Percentiles rank a stretch among this genome's conserved stretches.
These are phyloP conservation scores for Sebastes ruberrimus DNA, from an alignment of 2,797 vertebrate species.

Conservation along the genomic window DNA sequence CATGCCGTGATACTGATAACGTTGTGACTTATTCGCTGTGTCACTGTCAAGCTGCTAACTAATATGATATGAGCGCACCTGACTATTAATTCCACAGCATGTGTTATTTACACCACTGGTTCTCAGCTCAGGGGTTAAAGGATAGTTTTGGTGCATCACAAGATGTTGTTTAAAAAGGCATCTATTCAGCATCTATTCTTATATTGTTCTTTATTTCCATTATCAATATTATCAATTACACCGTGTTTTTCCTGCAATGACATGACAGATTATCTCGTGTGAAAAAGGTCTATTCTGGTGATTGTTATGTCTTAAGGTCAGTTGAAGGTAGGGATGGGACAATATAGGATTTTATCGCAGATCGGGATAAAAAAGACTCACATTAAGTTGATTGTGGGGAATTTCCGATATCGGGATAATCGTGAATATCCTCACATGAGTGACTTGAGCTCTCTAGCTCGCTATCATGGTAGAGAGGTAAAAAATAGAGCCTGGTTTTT, in stretches of 20 bases:
- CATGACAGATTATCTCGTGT: neutral
- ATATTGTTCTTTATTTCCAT: neutral
- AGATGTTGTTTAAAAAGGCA: neutral
- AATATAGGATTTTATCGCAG: too few species aligned
- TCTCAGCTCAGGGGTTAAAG: neutral
- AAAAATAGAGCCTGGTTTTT: too few species aligned
- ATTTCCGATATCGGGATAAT: too few species aligned
- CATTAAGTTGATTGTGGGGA: too few species aligned
- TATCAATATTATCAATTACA: neutral
- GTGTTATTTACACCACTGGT: neutral
- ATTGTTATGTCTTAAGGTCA: neutral
- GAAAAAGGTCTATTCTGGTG: neutral
- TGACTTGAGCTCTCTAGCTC: too few species aligned
- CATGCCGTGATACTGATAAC: conserved; percentile 51
- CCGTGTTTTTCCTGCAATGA: neutral
- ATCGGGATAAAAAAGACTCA: too few species aligned
- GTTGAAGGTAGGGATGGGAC: too few species aligned
- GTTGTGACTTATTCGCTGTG: conserved; percentile 62
- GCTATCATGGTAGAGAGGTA: too few species aligned
- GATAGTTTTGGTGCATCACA: neutral
- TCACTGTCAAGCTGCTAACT: conserved; percentile 47
- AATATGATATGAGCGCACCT: conserved; percentile 39
- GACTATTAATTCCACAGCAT: neutral
- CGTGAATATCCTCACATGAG: too few species aligned
- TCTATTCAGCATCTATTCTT: neutral